phyloP scores from a whole-genome alignment of 2,888 invertebrate genomes.

The Ophion costatus region DNA sequence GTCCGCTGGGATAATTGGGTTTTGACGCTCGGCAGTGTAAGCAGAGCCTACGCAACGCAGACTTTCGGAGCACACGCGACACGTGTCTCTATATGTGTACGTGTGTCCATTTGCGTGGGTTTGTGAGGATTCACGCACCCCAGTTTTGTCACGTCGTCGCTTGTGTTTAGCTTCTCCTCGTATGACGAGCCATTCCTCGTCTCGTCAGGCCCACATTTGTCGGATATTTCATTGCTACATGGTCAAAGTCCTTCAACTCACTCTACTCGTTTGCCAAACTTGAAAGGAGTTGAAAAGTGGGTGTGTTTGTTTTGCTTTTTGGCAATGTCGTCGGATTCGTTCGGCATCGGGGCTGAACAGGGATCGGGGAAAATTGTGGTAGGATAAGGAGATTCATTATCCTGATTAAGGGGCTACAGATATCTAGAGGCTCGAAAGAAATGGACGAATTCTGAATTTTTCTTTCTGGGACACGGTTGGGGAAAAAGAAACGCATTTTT shows the following conservation, averaged over 20 bases:
- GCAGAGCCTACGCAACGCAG: conserved; percentile 36
- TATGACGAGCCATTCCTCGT: conserved; percentile 54
- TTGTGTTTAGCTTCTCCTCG: conserved; percentile 61
- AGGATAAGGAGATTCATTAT: too few relatives aligned
- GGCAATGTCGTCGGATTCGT: not conserved
- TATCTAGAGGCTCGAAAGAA: too few relatives aligned
- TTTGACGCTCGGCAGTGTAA: conserved; percentile 73
- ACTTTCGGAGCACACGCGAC: conserved; percentile 35
- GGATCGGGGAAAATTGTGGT: not conserved
- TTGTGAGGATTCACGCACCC: conserved; percentile 49
- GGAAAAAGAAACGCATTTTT: too few relatives aligned
- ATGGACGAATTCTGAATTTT: too few relatives aligned
- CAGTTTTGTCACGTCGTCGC: conserved; percentile 56
- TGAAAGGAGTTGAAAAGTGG: not conserved
- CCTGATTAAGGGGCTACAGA: too few relatives aligned
- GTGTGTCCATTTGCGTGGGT: not conserved
- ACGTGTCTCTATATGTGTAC: conserved; percentile 35
- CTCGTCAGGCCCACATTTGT: conserved; percentile 28
- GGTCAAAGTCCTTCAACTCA: not conserved
- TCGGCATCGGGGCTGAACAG: not conserved
- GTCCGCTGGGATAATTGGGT: conserved; percentile 78
- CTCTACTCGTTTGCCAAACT: not conserved
- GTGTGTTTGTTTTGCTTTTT: not conserved
- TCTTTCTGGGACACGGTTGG: too few relatives aligned
- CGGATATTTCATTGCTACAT: not conserved